Evolutionary conservation across 2,888 invertebrate genomes (phyloP), one percentile per base, ranked within the genome.

Genomic region (Autographa gamma): DNA sequence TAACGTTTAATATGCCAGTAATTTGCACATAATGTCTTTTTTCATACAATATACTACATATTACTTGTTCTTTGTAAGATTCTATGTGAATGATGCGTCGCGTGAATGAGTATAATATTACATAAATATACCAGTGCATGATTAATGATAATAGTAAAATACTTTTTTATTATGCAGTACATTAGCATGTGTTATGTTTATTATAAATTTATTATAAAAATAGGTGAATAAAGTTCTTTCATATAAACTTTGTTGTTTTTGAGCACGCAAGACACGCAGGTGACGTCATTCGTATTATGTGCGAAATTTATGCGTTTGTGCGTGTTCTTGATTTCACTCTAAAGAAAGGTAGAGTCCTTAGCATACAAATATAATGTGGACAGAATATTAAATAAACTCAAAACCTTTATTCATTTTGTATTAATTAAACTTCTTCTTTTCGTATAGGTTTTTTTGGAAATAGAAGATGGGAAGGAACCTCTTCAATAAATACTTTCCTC

Each of bases 1-100:
- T 82, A 77, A 74, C 62, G 61, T 63, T 63, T 65, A 78, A 72
- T 73, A 73, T 69, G 58, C 69, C 14, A 25, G 65, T 71, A 76
- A 81, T 79, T 74, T 79, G 66, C 82, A 76, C 80, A 77, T 81
- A 73, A 66, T 74, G 69, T 72, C 43, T 60, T 75, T 79, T 74
- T 76, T 77, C 41, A 60, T 66, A 73, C 64, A 71, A 67, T 66
- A 62, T 63, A 69, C 72, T 63, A 66, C 62, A 61, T 61, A 67
- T 74, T 25, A 43, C 60, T 38, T 66, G 56, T 70, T 66, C 63
- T 71, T 76, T 78, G 56, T 64, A 32, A 16, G n/a, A n/a, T n/a
- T n/a, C n/a, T n/a, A 31, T 60, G 34, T 68, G 52, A 73, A 56
- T 66, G 41, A 64, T 63, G 38, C 25, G 32, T 68, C 38, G 69